Percentiles rank a stretch among this genome's conserved stretches.
Conservation (phyloP, 2,888 invertebrate species). For the Ormyrus thymus region DNA sequence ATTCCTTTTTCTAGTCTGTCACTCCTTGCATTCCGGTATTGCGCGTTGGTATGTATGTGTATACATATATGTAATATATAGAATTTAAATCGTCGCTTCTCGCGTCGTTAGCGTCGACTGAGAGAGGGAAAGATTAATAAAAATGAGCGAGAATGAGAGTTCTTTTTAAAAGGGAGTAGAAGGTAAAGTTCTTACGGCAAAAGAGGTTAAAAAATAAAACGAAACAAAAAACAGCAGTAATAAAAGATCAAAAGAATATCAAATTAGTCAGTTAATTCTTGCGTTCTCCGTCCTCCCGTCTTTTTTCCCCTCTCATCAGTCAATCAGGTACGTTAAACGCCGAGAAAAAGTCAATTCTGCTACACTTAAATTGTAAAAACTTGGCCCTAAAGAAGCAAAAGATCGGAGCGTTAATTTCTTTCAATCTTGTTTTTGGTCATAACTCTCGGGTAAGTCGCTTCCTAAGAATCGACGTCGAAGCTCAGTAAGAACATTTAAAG, state of each 20-base stretch:
- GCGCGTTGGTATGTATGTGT: conserved; percentile 21
- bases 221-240: conserved; percentile 12
- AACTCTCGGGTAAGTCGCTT: conserved; percentile 15
- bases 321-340: conserved; percentile 55
- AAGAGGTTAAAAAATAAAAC: conserved; percentile 40
- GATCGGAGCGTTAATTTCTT: conserved; percentile 20
- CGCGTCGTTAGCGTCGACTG: conserved; percentile 42
- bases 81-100: conserved; percentile 27
- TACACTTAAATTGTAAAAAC: conserved; percentile 36
- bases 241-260: conserved; percentile 51
- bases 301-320: conserved; percentile 52
- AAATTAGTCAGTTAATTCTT: conserved; percentile 41
- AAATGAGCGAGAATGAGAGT: conserved; percentile 53
- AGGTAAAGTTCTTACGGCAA: conserved; percentile 41
- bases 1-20: conserved; percentile 2
- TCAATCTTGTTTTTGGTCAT: conserved; percentile 18
- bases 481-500: conserved; percentile 30
- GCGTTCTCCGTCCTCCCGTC: neutral
- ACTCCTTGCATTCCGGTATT: conserved; percentile 31
- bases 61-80: conserved; percentile 19
- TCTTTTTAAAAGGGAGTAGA: conserved; percentile 19
- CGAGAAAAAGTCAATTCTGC: conserved; percentile 25
- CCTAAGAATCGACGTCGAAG: conserved; percentile 44
- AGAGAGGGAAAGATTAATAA: conserved; percentile 51
- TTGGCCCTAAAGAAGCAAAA: conserved; percentile 21